phyloP scores from a whole-genome alignment of 1,140 invertebrate species.

The Drosophila ercepeae region DNA sequence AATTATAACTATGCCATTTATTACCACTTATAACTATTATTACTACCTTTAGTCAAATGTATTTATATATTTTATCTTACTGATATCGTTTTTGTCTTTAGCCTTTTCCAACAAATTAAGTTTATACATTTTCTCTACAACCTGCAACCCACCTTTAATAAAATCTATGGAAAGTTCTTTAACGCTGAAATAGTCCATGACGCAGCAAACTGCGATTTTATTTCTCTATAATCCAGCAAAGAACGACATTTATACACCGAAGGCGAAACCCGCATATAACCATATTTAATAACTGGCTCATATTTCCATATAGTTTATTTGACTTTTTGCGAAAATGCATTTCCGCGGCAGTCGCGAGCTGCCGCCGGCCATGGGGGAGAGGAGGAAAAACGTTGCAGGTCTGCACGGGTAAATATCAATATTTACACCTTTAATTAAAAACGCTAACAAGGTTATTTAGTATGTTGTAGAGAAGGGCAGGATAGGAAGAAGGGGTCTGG shows the following conservation, averaged over 20 bases:
- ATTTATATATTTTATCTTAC: no score
- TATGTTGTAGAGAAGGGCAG: conserved; percentile 22
- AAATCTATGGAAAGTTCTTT: background rate
- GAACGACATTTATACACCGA: conserved; percentile 23
- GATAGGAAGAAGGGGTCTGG: background rate
- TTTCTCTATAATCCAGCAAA: conserved; percentile 9
- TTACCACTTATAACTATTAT: no score
- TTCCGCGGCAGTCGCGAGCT: conserved; percentile 52
- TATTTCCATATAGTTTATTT: conserved; percentile 77
- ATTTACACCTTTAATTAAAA: conserved; percentile 83
- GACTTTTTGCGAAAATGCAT: conserved; percentile 72
- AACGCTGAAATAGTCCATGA: background rate
- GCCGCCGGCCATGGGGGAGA: conserved; percentile 18
- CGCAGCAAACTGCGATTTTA: background rate
- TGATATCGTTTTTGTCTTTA: no score
- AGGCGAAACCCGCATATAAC: conserved; percentile 23
- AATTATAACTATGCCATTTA: no score
- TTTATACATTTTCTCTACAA: no score
- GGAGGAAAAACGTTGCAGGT: conserved; percentile 12
- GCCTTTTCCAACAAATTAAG: no score
- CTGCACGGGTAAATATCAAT: conserved; percentile 78
- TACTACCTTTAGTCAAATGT: no score
- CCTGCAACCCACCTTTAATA: no score
- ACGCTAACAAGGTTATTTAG: conserved; percentile 83
- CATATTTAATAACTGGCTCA: conserved; percentile 59